These are phyloP conservation scores for Parapristionchus giblindavisi DNA, from an alignment of 2,888 invertebrate species.

Conservation along the genomic window DNA sequence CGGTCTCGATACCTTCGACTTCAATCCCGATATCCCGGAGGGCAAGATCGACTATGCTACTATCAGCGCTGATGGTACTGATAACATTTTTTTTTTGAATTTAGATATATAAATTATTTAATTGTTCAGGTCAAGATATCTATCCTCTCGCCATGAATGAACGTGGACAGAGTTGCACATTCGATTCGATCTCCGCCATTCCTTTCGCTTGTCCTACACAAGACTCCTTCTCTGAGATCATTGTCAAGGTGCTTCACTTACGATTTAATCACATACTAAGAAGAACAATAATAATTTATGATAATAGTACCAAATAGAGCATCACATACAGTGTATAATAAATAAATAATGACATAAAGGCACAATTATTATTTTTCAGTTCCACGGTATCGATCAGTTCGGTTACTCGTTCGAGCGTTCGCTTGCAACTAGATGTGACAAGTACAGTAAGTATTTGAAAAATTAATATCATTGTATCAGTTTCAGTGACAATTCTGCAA, in stretches of 20 bases:
- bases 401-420: constrained; percentile 62
- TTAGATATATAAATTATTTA: background rate
- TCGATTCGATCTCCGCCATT: constrained; percentile 46
- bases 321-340: background rate
- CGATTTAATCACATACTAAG: no score
- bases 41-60: constrained; percentile 59
- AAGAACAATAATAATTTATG: no score
- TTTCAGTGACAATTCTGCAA: background rate
- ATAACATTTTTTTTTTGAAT: background rate
- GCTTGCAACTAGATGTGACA: constrained; percentile 51
- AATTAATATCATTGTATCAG: background rate
- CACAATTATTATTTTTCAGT: constrained; percentile 39
- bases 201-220: constrained; percentile 54
- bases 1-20: constrained; percentile 49
- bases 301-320: no score
- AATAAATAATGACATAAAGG: background rate
- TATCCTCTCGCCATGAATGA: constrained; percentile 20
- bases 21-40: constrained; percentile 50
- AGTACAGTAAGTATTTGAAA: constrained; percentile 37
- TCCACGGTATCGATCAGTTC: constrained; percentile 62
- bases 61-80: constrained; percentile 36
- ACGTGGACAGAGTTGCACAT: constrained; percentile 24
- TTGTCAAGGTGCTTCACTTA: constrained; percentile 51
- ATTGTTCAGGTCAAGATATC: constrained; percentile 20
- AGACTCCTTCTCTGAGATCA: constrained; percentile 43